Base-by-base conservation (phyloP, 2,888 invertebrate species). In the Hirtodrosophila alboralis region DNA sequence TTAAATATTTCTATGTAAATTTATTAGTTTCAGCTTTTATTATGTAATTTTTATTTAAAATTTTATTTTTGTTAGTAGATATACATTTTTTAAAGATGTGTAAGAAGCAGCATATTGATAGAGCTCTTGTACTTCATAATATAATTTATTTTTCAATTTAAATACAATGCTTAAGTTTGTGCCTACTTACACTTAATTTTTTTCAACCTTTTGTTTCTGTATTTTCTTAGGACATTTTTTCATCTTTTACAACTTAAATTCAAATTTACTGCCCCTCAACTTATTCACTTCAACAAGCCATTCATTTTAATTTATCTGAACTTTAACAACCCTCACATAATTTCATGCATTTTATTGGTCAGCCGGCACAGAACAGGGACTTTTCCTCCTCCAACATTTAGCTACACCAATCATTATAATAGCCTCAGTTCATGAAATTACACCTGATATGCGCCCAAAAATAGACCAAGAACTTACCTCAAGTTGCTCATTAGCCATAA, bases 401-500 rank as follows among this genome's bases (percentile, higher is more conserved):
- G n/a, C 54, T 49, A 47, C 53, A 31, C 36, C 41, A 47, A 30
- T 16, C 31, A 16, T 47, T 36, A 51, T 38, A 53, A 27, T 14
- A 44, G 37, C 21, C 36, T 28, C 26, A 38, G 43, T 26, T 47
- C n/a, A 34, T 12, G 14, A 26, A 14, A 26, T 2, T 23, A 23
- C 23, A 12, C 18, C 28, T 10, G 31, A 44, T 57, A 41, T 76
- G 79, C 80, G 72, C 83, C 79, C 83, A 79, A 79, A 21, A 64
- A 58, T 43, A 38, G 60, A 14, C 54, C 40, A 44, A 47, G 59
- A 78, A 74, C 58, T 62, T 56, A 61, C 54, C 65, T 59, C 69
- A 64, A 78, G 66, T 61, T 65, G 77, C 84, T 84, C 73, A 78
- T 84, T 78, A 78, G 58, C 81, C 77, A 78, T 84, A 80, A 84